Conservation (phyloP, 2,888 invertebrate genomes). For the Drosophila kanekoi region DNA sequence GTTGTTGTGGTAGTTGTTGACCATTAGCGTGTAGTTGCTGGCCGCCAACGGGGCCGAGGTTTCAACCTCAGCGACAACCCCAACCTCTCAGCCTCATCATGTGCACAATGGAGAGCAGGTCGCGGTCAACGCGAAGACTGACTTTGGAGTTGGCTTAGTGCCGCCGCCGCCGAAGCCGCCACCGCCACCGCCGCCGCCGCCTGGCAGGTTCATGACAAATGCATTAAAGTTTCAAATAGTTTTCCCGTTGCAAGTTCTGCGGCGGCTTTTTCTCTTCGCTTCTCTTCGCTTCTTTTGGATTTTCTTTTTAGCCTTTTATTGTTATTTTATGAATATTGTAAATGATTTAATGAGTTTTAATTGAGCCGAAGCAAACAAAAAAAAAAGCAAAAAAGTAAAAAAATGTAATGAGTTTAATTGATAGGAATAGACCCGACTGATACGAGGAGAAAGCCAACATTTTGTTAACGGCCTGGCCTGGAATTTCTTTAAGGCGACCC, state of each 20-base stretch:
- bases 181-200: constrained; percentile 6
- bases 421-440: constrained; percentile 62
- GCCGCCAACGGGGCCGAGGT: constrained; percentile 74
- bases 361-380: constrained; percentile 48
- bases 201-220: constrained; percentile 78
- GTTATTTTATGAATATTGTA: constrained; percentile 77
- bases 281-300: constrained; percentile 25
- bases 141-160: constrained; percentile 48
- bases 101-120: constrained; percentile 80
- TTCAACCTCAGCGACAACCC: constrained; percentile 57
- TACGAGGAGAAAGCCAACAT: constrained; percentile 63
- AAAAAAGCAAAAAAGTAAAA: constrained; percentile 30
- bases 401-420: constrained; percentile 74
- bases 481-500: constrained; percentile 34
- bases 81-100: constrained; percentile 62
- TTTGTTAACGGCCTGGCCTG: constrained; percentile 44
- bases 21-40: constrained; percentile 74
- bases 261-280: constrained; percentile 46
- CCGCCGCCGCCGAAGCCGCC: constrained; percentile 17
- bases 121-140: constrained; percentile 55
- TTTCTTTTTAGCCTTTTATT: constrained; percentile 47
- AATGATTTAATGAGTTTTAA: constrained; percentile 80
- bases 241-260: constrained; percentile 49
- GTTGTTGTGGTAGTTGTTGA: constrained; percentile 58
- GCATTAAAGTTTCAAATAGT: constrained; percentile 61